A percentile compares a stretch with the other conserved stretches of the same genome.
phyloP scores from a whole-genome alignment of 1,140 invertebrate genomes.

The Sminthurinus signatus region DNA sequence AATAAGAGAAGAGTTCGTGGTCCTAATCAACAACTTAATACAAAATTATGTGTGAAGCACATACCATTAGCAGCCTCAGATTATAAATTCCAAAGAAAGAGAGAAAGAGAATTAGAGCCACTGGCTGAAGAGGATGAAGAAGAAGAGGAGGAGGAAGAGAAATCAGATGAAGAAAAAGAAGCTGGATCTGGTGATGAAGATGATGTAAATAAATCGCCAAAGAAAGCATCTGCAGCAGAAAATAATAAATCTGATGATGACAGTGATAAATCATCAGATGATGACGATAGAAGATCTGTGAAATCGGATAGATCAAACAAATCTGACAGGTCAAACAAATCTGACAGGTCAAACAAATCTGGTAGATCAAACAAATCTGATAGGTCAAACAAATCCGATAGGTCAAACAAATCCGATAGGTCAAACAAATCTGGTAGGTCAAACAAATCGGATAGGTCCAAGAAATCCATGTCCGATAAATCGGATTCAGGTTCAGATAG shows the following conservation, averaged over 20 bases:
- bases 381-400: no score
- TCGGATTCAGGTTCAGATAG: constrained; percentile 1
- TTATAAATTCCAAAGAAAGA: constrained; percentile 73
- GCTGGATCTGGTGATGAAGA: constrained; percentile 8
- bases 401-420: no score
- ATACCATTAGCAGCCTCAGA: constrained; percentile 77
- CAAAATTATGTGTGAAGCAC: constrained; percentile 81
- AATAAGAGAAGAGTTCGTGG: constrained; percentile 50
- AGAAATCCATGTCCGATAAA: not conserved
- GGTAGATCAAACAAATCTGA: no score
- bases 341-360: no score
- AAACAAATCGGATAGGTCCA: not conserved
- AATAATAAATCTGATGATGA: constrained; percentile 21
- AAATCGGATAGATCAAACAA: constrained; percentile 5
- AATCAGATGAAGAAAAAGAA: constrained; percentile 5
- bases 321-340: no score
- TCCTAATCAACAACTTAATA: constrained; percentile 59
- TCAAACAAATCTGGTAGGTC: constrained; percentile 4
- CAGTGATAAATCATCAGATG: not conserved
- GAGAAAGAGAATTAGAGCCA: constrained; percentile 82
- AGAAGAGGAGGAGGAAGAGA: constrained; percentile 33
- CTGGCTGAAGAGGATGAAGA: constrained; percentile 46
- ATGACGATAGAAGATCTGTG: not conserved
- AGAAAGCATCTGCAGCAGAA: constrained; percentile 33
- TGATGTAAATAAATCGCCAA: constrained; percentile 37